Evolutionary conservation across 2,888 invertebrate species (phyloP).

Genomic region (Eristalis intricaria): DNA sequence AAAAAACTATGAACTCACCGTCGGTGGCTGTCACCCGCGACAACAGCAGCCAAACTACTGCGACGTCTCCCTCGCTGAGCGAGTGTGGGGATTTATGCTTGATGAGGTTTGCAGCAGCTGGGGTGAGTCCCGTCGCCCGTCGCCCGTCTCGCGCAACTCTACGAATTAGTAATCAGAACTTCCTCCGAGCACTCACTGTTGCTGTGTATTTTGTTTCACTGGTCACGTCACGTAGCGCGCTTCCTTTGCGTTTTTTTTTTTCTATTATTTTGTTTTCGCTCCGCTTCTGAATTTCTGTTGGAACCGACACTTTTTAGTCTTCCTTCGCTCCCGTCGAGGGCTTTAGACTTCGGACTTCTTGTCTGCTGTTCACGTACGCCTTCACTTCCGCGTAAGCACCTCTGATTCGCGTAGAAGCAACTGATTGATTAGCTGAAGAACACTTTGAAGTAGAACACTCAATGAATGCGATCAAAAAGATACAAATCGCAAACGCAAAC

Average conservation of each 20-base stretch:
- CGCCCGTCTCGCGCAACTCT: too few relatives aligned
- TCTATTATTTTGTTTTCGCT: not conserved
- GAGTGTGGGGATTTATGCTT: slow-evolving; percentile 22
- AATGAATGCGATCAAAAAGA: slow-evolving; percentile 45
- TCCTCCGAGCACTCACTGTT: not conserved
- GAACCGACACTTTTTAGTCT: slow-evolving; percentile 1
- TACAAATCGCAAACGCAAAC: slow-evolving; percentile 35
- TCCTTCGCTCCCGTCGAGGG: not conserved
- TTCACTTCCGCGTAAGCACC: not conserved
- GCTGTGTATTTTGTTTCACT: slow-evolving; percentile 20
- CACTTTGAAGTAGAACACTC: slow-evolving; percentile 15
- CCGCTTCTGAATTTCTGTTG: not conserved
- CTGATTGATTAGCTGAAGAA: not conserved
- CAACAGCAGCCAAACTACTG: not conserved
- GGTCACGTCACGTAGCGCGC: slow-evolving; percentile 29
- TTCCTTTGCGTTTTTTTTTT: not conserved
- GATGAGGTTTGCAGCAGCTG: not conserved
- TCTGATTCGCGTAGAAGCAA: not conserved
- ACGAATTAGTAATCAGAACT: slow-evolving; percentile 18
- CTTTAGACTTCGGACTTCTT: not conserved
- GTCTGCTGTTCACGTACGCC: not conserved
- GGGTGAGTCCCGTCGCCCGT: not conserved
- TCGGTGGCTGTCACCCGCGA: slow-evolving; percentile 11
- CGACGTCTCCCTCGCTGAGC: slow-evolving; percentile 4
- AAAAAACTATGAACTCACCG: slow-evolving; percentile 12